Evolutionary conservation across 2,888 invertebrate species (phyloP), one percentile per base, ranked within the genome.

Genomic region (Rotaria socialis): DNA sequence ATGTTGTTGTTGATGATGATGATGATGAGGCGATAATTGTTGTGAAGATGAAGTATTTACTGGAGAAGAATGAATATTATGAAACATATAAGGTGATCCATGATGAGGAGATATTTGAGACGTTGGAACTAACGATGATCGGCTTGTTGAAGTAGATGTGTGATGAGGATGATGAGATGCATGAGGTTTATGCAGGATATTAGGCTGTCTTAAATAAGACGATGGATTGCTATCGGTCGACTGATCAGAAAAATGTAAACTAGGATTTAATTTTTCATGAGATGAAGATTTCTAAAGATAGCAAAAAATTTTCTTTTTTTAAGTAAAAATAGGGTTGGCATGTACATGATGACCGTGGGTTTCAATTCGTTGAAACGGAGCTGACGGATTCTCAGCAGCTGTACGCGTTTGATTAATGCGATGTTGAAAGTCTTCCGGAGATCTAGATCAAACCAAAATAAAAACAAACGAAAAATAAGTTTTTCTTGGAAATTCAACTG

Each of bases 251-350:
- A 19, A 67, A 41, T 67, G 67, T 67, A 27, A 16, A 35, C 16
- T 35, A 5, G 35, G 11, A 35, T 67, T 67, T 14, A 67, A 35
- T 67, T 67, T 67, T 41, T 67, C 67, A 19, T 67, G 35, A 2
- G 80, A 43, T n/a, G 80, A 80, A n/a, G 80, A 47, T 80, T 80
- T 80, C 80, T 80, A 80, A 47, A 80, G 22, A 41, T 2, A 14
- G 1, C 0, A 80, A 80, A 16, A 22, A 14, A 80, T 22, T 41
- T 1, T 14, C 10, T 0, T n/a, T 60, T 27, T 60, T 27, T 27
- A 27, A n/a, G n/a, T 10, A 60, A 60, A 60, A n/a, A n/a, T 8
- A n/a, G 6, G 1, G 16, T n/a, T 35, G 1, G n/a, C 0, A 47
- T 43, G 19, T 47, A 47, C 43, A 43, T 80, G 80, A 47, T 47